Percentiles rank a stretch among this genome's conserved stretches.
These are phyloP conservation scores for Paragorgia papillata DNA, from an alignment of 92 coral and sea anemone species.

Conservation along the genomic window DNA sequence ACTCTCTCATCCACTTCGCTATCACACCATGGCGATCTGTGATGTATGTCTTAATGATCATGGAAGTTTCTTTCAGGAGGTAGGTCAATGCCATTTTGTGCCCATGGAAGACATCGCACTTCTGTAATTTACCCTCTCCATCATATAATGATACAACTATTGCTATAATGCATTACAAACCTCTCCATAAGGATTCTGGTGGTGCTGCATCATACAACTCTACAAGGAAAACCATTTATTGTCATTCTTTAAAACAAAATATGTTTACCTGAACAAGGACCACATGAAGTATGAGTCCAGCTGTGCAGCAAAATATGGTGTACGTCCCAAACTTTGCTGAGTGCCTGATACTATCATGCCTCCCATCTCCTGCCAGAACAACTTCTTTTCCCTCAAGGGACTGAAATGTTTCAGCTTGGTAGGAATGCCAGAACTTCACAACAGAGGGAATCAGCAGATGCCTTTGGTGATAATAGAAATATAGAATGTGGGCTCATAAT, in stretches of 20 bases:
- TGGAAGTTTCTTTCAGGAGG: not conserved
- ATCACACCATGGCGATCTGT: slow-evolving; percentile 9
- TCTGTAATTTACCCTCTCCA: no score
- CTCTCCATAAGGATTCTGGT: no score
- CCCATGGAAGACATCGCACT: not conserved
- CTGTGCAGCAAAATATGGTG: slow-evolving; percentile 48
- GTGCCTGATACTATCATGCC: slow-evolving; percentile 54
- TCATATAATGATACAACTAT: no score
- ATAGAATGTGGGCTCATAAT: slow-evolving; percentile 40
- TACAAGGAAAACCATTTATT: no score
- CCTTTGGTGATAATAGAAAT: slow-evolving; percentile 42
- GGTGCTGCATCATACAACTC: no score
- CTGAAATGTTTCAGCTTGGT: slow-evolving; percentile 30
- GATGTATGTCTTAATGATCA: slow-evolving; percentile 21
- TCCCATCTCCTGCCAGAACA: slow-evolving; percentile 46
- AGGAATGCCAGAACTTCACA: slow-evolving; percentile 45
- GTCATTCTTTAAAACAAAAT: no score
- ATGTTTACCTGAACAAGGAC: slow-evolving; percentile 51
- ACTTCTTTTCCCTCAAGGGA: slow-evolving; percentile 35
- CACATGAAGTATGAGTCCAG: slow-evolving; percentile 34
- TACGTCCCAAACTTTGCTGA: slow-evolving; percentile 55
- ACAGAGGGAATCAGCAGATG: slow-evolving; percentile 40
- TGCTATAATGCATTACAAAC: no score
- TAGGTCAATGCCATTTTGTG: slow-evolving; percentile 19
- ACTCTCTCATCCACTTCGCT: slow-evolving; percentile 52